phyloP scores from a whole-genome alignment of 2,888 invertebrate species.

The Drosophila maculinotata region DNA sequence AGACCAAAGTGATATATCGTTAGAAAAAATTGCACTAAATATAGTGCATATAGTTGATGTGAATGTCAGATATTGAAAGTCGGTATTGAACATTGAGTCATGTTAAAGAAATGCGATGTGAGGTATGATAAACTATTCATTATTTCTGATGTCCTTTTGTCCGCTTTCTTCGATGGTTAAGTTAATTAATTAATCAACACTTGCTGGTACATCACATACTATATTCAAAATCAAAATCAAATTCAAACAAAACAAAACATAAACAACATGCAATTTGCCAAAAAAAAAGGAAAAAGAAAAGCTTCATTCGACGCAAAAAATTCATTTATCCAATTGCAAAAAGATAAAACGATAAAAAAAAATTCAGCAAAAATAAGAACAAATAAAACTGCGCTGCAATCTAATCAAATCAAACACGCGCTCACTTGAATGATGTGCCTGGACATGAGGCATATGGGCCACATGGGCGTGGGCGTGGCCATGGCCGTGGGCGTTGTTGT shows the following conservation, averaged over 20 bases:
- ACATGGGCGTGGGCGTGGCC: conserved; percentile 33
- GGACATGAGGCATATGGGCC: conserved; percentile 57
- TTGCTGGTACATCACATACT: conserved; percentile 11
- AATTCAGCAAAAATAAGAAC: conserved; percentile 39
- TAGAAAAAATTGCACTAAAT: conserved; percentile 25
- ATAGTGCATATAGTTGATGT: conserved; percentile 26
- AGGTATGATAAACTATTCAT: conserved; percentile 6
- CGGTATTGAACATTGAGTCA: not conserved
- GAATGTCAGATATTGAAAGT: conserved; percentile 26
- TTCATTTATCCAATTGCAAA: conserved; percentile 27
- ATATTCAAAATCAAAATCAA: conserved; percentile 23
- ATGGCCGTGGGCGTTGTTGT: conserved; percentile 60
- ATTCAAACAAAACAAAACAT: conserved; percentile 44
- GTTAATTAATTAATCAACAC: conserved; percentile 26
- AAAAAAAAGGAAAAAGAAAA: conserved; percentile 1
- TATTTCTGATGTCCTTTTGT: not conserved
- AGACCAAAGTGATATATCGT: not conserved
- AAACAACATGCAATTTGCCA: conserved; percentile 74
- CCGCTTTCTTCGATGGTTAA: conserved; percentile 11
- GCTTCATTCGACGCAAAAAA: conserved; percentile 19
- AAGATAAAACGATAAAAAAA: conserved; percentile 10
- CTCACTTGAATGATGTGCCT: conserved; percentile 83
- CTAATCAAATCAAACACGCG: conserved; percentile 74
- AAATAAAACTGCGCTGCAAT: conserved; percentile 51
- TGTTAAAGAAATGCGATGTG: conserved; percentile 44